Percentiles rank a stretch among this genome's conserved stretches.
Evolutionary conservation across 2,888 invertebrate genomes (phyloP).

Genomic region (Microctonus brassicae): DNA sequence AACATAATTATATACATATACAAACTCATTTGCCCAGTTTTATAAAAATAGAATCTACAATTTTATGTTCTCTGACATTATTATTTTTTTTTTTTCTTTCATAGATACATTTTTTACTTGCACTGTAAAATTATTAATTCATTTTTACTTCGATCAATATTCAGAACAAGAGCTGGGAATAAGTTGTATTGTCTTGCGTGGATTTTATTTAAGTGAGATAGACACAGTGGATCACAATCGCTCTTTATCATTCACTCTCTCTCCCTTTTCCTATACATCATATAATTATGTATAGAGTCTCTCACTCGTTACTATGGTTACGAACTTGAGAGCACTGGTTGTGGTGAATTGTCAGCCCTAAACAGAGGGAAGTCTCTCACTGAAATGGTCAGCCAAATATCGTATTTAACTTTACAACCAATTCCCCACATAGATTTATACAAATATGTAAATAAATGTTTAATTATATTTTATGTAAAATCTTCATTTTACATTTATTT

Average conservation of each 20-base stretch:
- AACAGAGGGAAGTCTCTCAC: slow-evolving; percentile 52
- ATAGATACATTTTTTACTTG: slow-evolving; percentile 62
- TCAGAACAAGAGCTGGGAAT: slow-evolving; percentile 24
- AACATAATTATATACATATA: neutral
- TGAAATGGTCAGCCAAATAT: slow-evolving; percentile 65
- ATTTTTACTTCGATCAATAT: slow-evolving; percentile 37
- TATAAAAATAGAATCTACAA: neutral
- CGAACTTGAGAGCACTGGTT: slow-evolving; percentile 54
- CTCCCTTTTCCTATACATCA: slow-evolving; percentile 61
- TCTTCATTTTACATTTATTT: neutral
- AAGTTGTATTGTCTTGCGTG: no score
- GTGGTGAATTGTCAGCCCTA: slow-evolving; percentile 46
- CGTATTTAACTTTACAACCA: slow-evolving; percentile 65
- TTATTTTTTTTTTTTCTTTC: neutral
- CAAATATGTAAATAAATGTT: neutral
- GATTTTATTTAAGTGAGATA: slow-evolving; percentile 58
- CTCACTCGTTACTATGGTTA: slow-evolving; percentile 66
- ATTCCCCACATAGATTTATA: neutral
- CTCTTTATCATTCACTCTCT: no score
- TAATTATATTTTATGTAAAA: neutral
- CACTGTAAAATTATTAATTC: slow-evolving; percentile 60
- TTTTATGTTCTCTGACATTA: neutral
- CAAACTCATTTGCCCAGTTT: neutral
- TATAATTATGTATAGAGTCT: slow-evolving; percentile 64
- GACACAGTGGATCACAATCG: no score